A percentile compares a stretch with the other conserved stretches of the same genome.
Evolutionary conservation across 2,113 vertebrate species (phyloP).

Genomic region (Pelusios castaneus): DNA sequence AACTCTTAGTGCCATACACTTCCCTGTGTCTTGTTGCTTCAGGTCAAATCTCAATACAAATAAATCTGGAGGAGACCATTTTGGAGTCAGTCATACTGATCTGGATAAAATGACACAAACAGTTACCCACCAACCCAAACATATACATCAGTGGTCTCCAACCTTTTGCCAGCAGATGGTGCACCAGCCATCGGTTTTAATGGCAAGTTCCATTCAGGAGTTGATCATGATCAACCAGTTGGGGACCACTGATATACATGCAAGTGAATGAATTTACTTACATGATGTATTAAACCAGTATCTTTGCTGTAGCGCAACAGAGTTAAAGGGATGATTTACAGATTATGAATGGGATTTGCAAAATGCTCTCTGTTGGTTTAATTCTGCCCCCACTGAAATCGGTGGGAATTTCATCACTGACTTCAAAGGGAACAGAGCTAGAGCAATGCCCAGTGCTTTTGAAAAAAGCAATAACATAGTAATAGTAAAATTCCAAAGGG

Average conservation of each 20-base stretch:
- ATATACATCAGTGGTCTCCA: too few species aligned
- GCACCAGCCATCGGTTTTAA: too few species aligned
- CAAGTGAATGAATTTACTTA: not conserved
- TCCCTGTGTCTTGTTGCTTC: not conserved
- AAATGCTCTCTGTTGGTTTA: not conserved
- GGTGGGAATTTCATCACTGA: not conserved
- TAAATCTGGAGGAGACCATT: not conserved
- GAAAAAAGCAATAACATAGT: too few species aligned
- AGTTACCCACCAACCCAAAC: not conserved
- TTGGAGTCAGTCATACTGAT: accelerated
- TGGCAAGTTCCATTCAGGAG: too few species aligned
- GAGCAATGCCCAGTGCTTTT: not conserved
- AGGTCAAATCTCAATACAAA: accelerated
- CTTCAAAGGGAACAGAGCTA: not conserved
- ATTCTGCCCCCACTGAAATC: accelerated
- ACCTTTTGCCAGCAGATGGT: too few species aligned
- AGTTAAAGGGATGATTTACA: not conserved
- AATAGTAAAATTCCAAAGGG: too few species aligned
- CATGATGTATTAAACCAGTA: not conserved
- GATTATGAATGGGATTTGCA: not conserved
- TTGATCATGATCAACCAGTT: too few species aligned
- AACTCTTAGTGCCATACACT: not conserved
- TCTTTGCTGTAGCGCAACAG: not conserved
- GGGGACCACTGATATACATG: too few species aligned
- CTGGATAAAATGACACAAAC: not conserved